Evolutionary conservation across 1,140 invertebrate genomes (phyloP), one percentile per base, ranked within the genome.

Genomic region (Eueides isabella): DNA sequence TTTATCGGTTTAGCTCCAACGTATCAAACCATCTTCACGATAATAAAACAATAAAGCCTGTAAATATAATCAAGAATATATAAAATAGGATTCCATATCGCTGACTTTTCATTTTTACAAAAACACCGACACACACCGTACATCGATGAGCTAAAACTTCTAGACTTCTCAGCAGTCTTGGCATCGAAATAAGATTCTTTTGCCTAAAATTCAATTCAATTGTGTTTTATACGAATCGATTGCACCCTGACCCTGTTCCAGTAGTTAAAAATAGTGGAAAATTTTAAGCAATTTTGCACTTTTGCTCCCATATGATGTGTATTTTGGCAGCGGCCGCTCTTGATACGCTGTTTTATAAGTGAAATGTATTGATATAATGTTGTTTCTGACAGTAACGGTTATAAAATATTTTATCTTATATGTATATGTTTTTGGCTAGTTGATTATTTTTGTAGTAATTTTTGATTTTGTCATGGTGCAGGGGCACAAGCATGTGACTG

Each of bases 171-270:
- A 44, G 19, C 41, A 44, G n/a, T 44, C 41, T 44, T 44, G 41
- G 41, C 41, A 44, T 44, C 41, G 41, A 44, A 44, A 44, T 44
- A 44, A 44, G 14, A 44, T 44, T 44, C 41, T 44, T 44, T 44
- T 44, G 41, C 41, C 41, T 44, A 44, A 44, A 19, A 19, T 44
- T 44, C 41, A 44, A 44, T 44, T 44, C 41, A 44, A 44, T 44
- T 44, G 41, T 44, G 41, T 44, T 44, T 44, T 19, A 44, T 44
- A 19, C 6, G 41, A 19, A 44, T 44, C 41, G 41, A 44, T 44
- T 44, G 41, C 41, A 44, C 41, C n/a, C 41, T 44, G 41, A 44
- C 41, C 41, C 41, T 44, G 41, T 44, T 44, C n/a, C 41, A 19
- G 41, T 44, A 19, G 16, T 19, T 44, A 44, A 44, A 44, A 44